phyloP scores from a whole-genome alignment of 2,797 vertebrate genomes.

The Myotis vivesi region DNA sequence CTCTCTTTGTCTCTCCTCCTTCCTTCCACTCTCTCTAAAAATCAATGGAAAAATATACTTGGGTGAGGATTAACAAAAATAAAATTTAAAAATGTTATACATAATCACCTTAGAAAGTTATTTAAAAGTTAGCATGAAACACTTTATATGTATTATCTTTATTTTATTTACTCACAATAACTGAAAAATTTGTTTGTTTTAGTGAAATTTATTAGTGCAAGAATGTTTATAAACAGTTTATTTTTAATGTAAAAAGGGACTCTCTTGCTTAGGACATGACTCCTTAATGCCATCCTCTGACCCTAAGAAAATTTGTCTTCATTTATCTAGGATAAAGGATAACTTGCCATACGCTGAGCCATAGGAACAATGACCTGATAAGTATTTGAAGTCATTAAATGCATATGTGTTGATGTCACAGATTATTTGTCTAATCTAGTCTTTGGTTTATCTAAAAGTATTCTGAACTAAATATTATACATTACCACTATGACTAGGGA shows the following conservation, averaged over 20 bases:
- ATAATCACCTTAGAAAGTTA: neutral
- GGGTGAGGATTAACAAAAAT: too few species aligned
- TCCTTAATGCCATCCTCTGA: neutral
- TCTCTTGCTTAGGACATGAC: neutral
- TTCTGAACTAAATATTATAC: neutral
- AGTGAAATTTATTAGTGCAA: neutral
- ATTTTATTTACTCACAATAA: neutral
- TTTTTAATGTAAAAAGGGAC: neutral
- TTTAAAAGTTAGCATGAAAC: neutral
- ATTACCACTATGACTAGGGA: neutral
- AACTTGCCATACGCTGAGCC: neutral
- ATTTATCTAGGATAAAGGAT: neutral
- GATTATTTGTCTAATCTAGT: neutral
- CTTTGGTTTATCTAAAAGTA: neutral
- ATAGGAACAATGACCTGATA: neutral
- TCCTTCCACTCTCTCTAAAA: too few species aligned
- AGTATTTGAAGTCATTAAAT: neutral
- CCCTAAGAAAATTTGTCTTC: neutral
- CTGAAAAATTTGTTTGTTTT: neutral
- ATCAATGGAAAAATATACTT: too few species aligned
- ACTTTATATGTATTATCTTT: neutral
- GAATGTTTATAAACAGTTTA: neutral
- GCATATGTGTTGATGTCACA: neutral
- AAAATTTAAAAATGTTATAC: neutral
- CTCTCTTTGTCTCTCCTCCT: too few species aligned